Base-by-base conservation (phyloP, 2,888 invertebrate species). In the Cyrtodaria siliqua region DNA sequence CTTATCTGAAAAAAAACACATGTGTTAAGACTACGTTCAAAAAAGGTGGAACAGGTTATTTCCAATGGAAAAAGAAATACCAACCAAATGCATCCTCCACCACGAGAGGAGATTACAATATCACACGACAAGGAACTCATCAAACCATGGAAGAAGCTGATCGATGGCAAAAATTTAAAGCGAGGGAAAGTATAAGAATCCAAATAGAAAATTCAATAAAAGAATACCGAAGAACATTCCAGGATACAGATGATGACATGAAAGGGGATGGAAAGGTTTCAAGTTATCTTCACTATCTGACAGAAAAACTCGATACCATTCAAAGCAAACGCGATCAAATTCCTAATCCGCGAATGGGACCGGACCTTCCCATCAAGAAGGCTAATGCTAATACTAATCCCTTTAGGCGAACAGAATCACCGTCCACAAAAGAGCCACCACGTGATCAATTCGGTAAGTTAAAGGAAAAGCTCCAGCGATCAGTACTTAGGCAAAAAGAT, bases 221-320 rank as follows among this genome's bases (percentile, higher is more conserved):
- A 47, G 71, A 71, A 23, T 71, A 71, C 33, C 56, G 67, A 29
- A 29, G 63, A 16, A 77, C 76, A 9, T 77, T 71, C 27, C 62
- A 67, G 47, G 38, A 63, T 20, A 77, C 67, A 1, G 16, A 23
- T 9, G 67, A 59, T 52, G 76, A 77, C n/a, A 23, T 50, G 8
- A 52, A 33, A 14, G 76, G 67, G 1, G 71, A 77, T 47, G 59
- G 47, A 40, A 77, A 77, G 26, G 76, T 77, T 53, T 66, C 76
- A 23, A 71, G 60, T 40, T 77, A 67, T 50, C 47, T 77, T 8
- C 50, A 70, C 6, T 59, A 44, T 20, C 42, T 77, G 14, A 67
- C 67, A 3, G 67, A 59, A 8, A 71, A 67, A 27, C 63, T 71
- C 23, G 67, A 62, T 20, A 29, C 42, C 52, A 62, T 77, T 16